These are phyloP conservation scores for Protodeltote pygarga DNA, from an alignment of 2,888 invertebrate species.

Conservation along the genomic window DNA sequence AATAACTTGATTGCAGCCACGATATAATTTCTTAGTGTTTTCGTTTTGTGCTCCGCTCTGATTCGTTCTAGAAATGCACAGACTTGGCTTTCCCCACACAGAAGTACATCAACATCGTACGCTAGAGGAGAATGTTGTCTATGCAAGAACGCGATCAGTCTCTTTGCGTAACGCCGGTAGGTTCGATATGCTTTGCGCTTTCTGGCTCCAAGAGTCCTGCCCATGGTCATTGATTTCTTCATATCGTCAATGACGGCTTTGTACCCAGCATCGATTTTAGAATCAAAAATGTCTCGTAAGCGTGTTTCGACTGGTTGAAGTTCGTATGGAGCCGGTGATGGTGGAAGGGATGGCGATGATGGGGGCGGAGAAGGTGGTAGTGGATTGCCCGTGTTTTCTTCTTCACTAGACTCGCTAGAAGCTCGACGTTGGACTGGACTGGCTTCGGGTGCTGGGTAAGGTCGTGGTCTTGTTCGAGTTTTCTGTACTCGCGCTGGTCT, in stretches of 20 bases:
- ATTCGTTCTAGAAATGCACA: conserved; percentile 81
- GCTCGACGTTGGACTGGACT: conserved; percentile 70
- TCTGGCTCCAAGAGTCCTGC: conserved; percentile 76
- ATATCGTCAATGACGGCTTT: conserved; percentile 85
- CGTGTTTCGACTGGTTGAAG: conserved; percentile 80
- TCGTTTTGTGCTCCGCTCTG: conserved; percentile 80
- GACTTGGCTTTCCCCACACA: conserved; percentile 82
- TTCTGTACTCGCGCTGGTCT: conserved; percentile 75
- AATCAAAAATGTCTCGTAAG: conserved; percentile 80
- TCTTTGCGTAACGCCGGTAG: conserved; percentile 81
- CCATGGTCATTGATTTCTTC: conserved; percentile 86
- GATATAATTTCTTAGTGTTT: conserved; percentile 82
- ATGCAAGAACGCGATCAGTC: conserved; percentile 80
- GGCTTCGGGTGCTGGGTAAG: conserved; percentile 72
- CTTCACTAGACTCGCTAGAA: conserved; percentile 83
- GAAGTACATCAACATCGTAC: conserved; percentile 81
- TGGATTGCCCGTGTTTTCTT: conserved; percentile 77
- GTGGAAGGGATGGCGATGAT: conserved; percentile 78
- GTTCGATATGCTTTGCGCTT: conserved; percentile 83
- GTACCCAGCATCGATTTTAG: conserved; percentile 85
- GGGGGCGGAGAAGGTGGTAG: conserved; percentile 80
- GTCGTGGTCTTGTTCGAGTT: conserved; percentile 71
- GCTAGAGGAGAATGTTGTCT: conserved; percentile 83
- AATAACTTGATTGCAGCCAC: conserved; percentile 83
- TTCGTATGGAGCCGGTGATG: conserved; percentile 80